Percentiles rank a stretch among this genome's conserved stretches.
Conservation (phyloP, 1,140 invertebrate species). For the Ceratitis capitata region DNA sequence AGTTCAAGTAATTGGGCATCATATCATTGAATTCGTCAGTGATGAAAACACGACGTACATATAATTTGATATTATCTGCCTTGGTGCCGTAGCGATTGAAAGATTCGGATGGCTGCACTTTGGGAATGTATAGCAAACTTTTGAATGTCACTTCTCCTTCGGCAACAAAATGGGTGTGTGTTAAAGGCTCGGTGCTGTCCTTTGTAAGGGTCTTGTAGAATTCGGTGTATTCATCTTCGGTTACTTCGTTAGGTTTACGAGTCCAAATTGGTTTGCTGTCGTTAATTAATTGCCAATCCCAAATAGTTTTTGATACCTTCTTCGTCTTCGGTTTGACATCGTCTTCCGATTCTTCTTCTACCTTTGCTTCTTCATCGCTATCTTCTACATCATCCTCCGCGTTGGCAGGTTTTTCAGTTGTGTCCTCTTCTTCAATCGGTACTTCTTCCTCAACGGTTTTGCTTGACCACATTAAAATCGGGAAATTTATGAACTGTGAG, state of each 20-base stretch:
- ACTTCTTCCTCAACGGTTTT: slow-evolving; percentile 91
- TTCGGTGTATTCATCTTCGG: slow-evolving; percentile 88
- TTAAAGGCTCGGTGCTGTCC: slow-evolving; percentile 85
- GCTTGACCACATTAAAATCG: slow-evolving; percentile 96
- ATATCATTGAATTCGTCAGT: slow-evolving; percentile 99
- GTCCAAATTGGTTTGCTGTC: slow-evolving; percentile 98
- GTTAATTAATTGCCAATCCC: slow-evolving; percentile 98
- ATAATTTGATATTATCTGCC: slow-evolving; percentile 95
- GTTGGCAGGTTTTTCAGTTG: slow-evolving; percentile 49
- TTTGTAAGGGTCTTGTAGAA: slow-evolving; percentile 97
- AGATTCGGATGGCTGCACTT: slow-evolving; percentile 87
- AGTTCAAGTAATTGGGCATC: slow-evolving; percentile 97
- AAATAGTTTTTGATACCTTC: slow-evolving; percentile 94
- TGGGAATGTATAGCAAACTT: slow-evolving; percentile 92
- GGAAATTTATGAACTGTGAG: slow-evolving; percentile 99
- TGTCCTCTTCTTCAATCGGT: slow-evolving; percentile 69
- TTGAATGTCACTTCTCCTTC: slow-evolving; percentile 99
- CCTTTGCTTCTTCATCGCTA: slow-evolving; percentile 72
- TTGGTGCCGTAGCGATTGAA: slow-evolving; percentile 96
- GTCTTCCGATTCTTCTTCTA: slow-evolving; percentile 77
- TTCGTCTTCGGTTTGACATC: slow-evolving; percentile 88
- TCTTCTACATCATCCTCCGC: slow-evolving; percentile 67
- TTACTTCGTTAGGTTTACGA: slow-evolving; percentile 86
- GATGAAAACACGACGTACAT: slow-evolving; percentile 97
- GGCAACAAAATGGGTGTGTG: slow-evolving; percentile 95